Evolutionary conservation across 2,113 vertebrate species (phyloP), one percentile per base, ranked within the genome.

Genomic region (Turnix velox): DNA sequence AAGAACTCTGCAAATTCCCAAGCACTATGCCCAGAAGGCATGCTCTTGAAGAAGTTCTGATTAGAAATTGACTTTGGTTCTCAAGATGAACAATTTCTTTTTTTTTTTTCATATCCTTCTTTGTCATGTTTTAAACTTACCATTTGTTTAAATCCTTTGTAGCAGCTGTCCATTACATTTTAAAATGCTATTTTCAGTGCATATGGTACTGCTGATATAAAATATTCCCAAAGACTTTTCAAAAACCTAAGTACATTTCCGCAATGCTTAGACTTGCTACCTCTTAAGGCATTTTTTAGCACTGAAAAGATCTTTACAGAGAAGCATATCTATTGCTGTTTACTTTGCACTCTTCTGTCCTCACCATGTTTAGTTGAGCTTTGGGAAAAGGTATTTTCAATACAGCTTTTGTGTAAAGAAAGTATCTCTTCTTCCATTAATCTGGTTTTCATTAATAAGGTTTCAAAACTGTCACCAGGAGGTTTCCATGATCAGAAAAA

Each of bases 401-500:
- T 57, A 43, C 14, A 28, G 15, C 5, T 73, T 82, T 86, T 83
- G 4, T 67, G 6, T 20, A 63, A 23, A 43, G 58, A 92, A 83
- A 88, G n/a, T n/a, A 58, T 22, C 4, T 51, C 18, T 73, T 80
- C 48, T 84, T 61, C 30, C 10, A 73, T 78, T 27, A 76, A 68
- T 85, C 11, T 65, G 9, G 1, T 78, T 93, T 87, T 78, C 33
- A 55, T 84, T 77, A 80, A 42, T 45, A 84, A 48, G 11, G 35
- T 54, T 92, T 88, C 49, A 86, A 55, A 77, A 58, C 35, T 67
- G 12, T 35, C 69, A 46, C 28, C 45, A 69, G 48, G 28, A 91
- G 30, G 14, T 80, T 69, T 78, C n/a, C 57, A 92, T 91, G 68
- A 87, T 78, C 46, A 84, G 76, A 94, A 88, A 37, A 18, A 5